Percentiles rank a stretch among this genome's conserved stretches.
phyloP scores from a whole-genome alignment of 1,140 invertebrate species.

The Neelides sp. region DNA sequence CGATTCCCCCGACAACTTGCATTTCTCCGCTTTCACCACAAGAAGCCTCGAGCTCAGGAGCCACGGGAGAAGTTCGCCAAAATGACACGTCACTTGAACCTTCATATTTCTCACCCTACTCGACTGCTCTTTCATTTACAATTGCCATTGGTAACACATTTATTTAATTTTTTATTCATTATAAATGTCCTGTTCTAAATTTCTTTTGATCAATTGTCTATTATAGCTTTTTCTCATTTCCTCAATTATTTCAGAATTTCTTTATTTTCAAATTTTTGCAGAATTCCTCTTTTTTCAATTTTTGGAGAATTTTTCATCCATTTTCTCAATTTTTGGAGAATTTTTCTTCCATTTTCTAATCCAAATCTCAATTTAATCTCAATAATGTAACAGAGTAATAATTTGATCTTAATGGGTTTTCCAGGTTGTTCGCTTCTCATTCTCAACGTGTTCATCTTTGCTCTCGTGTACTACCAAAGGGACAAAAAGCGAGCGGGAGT shows the following conservation, averaged over 20 bases:
- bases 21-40: slow-evolving; percentile 23
- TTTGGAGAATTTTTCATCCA: no score
- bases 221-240: no score
- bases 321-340: no score
- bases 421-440: slow-evolving; percentile 62
- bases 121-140: slow-evolving; percentile 68
- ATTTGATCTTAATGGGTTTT: not conserved
- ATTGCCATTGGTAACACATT: slow-evolving; percentile 59
- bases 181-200: no score
- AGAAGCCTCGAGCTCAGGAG: not conserved
- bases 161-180: no score
- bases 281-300: not conserved
- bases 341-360: no score
- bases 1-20: slow-evolving; percentile 27
- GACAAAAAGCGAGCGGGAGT: slow-evolving; percentile 58
- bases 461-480: slow-evolving; percentile 71
- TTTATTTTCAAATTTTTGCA: not conserved
- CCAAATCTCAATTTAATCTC: no score
- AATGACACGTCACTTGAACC: slow-evolving; percentile 41
- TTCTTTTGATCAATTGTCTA: no score
- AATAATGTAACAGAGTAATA: no score
- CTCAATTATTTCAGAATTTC: not conserved
- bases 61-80: not conserved
- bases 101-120: slow-evolving; percentile 60
- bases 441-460: slow-evolving; percentile 73